phyloP scores from a whole-genome alignment of 2,113 vertebrate genomes.

The Hippocampus guttulatus region DNA sequence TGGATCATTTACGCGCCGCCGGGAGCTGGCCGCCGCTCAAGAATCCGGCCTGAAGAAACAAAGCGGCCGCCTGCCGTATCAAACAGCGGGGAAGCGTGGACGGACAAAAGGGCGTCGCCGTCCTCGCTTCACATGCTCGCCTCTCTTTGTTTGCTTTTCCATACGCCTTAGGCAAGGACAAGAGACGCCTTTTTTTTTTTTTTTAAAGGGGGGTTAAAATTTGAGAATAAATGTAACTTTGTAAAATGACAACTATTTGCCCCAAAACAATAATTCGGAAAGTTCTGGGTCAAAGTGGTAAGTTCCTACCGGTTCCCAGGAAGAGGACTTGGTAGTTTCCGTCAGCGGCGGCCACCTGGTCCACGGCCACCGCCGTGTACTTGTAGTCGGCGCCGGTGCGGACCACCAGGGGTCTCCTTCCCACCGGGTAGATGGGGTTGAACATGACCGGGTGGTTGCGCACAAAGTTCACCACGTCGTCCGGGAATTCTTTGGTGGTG shows the following conservation, averaged over 20 bases:
- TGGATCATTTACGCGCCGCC: slow-evolving; percentile 25
- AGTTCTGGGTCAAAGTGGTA: too few relatives aligned
- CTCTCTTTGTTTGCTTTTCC: neutral
- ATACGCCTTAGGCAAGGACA: neutral
- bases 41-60: slow-evolving; percentile 39
- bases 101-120: neutral
- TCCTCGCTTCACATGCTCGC: neutral
- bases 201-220: too few relatives aligned
- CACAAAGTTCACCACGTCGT: slow-evolving; percentile 95
- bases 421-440: slow-evolving; percentile 88
- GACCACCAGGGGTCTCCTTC: slow-evolving; percentile 85
- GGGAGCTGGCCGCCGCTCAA: slow-evolving; percentile 41
- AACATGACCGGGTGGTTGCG: slow-evolving; percentile 97
- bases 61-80: slow-evolving; percentile 29
- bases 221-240: too few relatives aligned
- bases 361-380: slow-evolving; percentile 91
- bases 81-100: slow-evolving; percentile 39
- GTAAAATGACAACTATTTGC: too few relatives aligned
- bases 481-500: slow-evolving; percentile 94
- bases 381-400: slow-evolving; percentile 89
- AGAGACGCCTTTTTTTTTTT: neutral
- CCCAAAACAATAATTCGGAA: too few relatives aligned
- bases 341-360: slow-evolving; percentile 87
- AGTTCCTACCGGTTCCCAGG: slow-evolving; percentile 85
- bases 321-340: slow-evolving; percentile 94